These are phyloP conservation scores for Scaptomyza caliginosa DNA, from an alignment of 2,888 invertebrate genomes.

Conservation along the genomic window DNA sequence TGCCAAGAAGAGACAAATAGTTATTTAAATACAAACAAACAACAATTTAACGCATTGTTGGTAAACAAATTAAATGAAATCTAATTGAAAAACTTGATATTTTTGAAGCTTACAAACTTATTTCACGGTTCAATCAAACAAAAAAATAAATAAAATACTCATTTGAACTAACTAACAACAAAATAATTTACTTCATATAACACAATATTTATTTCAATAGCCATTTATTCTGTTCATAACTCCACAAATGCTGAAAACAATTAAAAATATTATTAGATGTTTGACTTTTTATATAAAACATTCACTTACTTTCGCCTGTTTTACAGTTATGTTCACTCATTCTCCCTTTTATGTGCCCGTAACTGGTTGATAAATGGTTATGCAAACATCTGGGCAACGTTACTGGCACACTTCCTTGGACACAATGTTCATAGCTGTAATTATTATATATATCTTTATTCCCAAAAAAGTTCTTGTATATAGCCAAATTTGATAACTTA, in stretches of 20 bases:
- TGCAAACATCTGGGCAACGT: not conserved
- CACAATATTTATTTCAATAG: no score
- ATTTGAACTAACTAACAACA: no score
- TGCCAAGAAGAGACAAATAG: no score
- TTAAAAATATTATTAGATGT: not conserved
- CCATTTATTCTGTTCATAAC: no score
- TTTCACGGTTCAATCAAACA: not conserved
- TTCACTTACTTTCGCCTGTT: not conserved
- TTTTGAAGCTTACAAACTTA: no score
- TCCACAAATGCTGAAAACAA: not conserved
- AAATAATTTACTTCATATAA: no score
- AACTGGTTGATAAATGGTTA: not conserved
- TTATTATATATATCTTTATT: not conserved
- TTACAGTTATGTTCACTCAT: not conserved
- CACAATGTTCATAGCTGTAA: not conserved
- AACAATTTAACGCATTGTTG: no score
- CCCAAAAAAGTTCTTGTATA: no score
- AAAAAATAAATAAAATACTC: no score
- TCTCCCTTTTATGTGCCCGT: not conserved
- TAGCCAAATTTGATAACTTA: not conserved
- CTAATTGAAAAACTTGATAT: no score
- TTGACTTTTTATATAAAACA: not conserved
- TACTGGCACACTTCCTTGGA: not conserved
- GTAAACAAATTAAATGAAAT: no score
- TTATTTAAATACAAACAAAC: no score